Evolutionary conservation across 2,113 vertebrate species (phyloP), one percentile per base, ranked within the genome.

Genomic region (Rhodinocichla rosea): DNA sequence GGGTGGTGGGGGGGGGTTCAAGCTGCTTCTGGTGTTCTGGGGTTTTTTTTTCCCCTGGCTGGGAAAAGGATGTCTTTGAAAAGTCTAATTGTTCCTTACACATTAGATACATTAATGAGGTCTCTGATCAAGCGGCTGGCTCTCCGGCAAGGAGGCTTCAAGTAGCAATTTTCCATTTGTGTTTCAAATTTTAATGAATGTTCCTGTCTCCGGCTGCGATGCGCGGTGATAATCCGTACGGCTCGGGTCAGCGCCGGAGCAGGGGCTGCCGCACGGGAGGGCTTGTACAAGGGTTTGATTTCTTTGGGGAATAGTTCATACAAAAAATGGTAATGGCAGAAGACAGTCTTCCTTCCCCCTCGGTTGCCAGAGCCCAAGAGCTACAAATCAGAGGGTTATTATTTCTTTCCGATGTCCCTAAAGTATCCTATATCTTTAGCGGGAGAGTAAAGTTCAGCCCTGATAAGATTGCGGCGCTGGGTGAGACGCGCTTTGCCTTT

Each of bases 101-200:
- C 47, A 92, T 96, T 94, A 91, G 90, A 92, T 96, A 96, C 96
- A 95, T 97, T 97, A 97, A 96, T 81, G 77, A 97, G 97, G 97
- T 92, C 95, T 92, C 95, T 94, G 97, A 96, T 93, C 96, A 94
- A 87, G 81, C 40, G 92, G 90, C 97, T 83, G 96, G 83, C 96
- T 94, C 95, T 91, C 92, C 6, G n/a, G 92, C 75, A 89, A 92
- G 95, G 96, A 96, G 97, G 97, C 97, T 97, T 98, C 97, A 97
- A 98, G 97, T 97, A 98, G 97, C 97, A 97, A 97, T 97, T 98
- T 98, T 97, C 97, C 97, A 97, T 97, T 97, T 98, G 97, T 95
- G 97, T 96, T 97, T 98, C 97, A 98, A 97, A 97, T 98, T 98
- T 98, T 98, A 98, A 98, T 97, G 97, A 98, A 97, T 86, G 88